Evolutionary conservation across 1,140 invertebrate species (phyloP).

Genomic region (Tetraneura akinire): DNA sequence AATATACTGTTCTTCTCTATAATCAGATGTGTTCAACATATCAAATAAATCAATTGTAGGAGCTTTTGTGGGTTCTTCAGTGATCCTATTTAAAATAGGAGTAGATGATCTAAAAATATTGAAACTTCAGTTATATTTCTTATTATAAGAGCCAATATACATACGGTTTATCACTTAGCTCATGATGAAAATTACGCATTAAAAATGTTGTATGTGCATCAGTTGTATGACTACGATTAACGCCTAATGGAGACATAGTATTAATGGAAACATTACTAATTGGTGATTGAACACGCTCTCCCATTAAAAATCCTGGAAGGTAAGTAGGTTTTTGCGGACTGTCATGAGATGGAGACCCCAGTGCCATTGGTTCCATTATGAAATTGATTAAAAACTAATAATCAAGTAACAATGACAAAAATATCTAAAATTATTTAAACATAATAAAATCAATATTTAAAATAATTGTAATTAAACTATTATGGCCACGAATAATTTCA

Average conservation of each 20-base stretch:
- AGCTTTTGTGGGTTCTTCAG: constrained; percentile 42
- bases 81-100: constrained; percentile 34
- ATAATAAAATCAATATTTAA: no score
- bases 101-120: constrained; percentile 28
- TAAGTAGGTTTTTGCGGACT: constrained; percentile 43
- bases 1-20: constrained; percentile 33
- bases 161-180: constrained; percentile 32
- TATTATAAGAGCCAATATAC: background rate
- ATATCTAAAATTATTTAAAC: no score
- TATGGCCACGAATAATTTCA: no score
- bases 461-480: no score
- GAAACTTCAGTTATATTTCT: no score
- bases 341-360: constrained; percentile 25
- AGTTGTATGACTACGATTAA: background rate
- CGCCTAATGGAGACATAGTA: constrained; percentile 8
- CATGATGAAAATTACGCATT: constrained; percentile 44
- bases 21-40: constrained; percentile 22
- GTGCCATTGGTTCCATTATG: constrained; percentile 36
- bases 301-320: constrained; percentile 38
- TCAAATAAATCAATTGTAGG: constrained; percentile 44
- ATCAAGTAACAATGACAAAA: no score
- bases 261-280: constrained; percentile 19
- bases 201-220: constrained; percentile 36
- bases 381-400: no score
- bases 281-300: constrained; percentile 30